Conservation (phyloP, 2,797 vertebrate species). For the Coluber constrictor region DNA sequence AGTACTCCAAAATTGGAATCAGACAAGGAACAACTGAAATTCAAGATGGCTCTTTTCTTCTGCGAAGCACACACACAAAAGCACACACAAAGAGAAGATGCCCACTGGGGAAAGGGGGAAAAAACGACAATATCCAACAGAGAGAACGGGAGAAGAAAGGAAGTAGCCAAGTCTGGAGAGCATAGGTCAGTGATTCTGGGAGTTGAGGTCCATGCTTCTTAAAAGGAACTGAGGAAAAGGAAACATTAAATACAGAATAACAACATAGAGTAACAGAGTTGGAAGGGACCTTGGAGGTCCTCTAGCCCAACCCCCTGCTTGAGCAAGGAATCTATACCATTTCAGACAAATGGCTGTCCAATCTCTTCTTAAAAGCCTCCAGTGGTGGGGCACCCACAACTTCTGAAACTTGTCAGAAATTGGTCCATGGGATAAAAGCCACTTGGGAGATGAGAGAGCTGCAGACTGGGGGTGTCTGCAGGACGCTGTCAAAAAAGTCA, state of each 20-base stretch:
- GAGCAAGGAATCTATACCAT: background rate
- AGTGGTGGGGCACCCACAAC: background rate
- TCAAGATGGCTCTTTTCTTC: background rate
- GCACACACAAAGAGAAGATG: background rate
- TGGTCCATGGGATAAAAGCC: background rate
- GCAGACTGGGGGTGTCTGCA: background rate
- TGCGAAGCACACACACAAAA: slow-evolving; percentile 4
- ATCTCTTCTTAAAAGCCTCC: background rate
- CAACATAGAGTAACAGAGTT: background rate
- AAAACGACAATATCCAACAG: background rate
- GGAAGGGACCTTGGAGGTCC: background rate
- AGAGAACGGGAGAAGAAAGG: background rate
- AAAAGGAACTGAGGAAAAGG: background rate
- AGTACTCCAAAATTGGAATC: background rate
- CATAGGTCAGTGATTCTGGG: background rate
- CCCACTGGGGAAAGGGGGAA: background rate
- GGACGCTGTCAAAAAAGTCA: background rate
- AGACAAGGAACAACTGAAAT: background rate
- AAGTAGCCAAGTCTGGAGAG: background rate
- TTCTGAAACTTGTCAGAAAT: background rate
- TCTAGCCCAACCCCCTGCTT: background rate
- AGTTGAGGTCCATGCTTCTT: background rate
- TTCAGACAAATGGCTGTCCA: background rate
- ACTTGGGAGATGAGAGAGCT: slow-evolving; percentile 29
- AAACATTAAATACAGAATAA: background rate